phyloP scores from a whole-genome alignment of 2,113 vertebrate species.

The Rana temporaria region DNA sequence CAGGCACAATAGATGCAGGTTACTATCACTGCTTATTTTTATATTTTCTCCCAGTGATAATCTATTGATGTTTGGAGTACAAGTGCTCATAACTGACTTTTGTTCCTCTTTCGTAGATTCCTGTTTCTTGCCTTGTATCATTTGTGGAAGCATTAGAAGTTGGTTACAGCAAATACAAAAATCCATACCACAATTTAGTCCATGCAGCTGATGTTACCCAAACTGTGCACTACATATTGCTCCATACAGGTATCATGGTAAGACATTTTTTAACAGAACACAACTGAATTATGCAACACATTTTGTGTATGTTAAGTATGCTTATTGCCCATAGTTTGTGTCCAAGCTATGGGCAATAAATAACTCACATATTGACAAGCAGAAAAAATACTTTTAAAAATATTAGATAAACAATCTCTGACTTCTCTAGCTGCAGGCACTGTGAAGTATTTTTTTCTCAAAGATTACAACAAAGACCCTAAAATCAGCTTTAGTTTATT shows the following conservation, averaged over 20 bases:
- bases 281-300: neutral
- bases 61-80: neutral
- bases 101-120: conserved; percentile 77
- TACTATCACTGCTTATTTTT: too few relatives aligned
- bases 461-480: too few relatives aligned
- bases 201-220: conserved; percentile 98
- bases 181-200: conserved; percentile 97
- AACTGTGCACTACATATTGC: conserved; percentile 96
- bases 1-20: too few relatives aligned
- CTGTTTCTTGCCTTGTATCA: conserved; percentile 88
- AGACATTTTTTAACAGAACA: conserved; percentile 56
- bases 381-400: too few relatives aligned
- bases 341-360: too few relatives aligned
- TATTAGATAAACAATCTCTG: too few relatives aligned
- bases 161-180: conserved; percentile 97
- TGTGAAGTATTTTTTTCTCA: too few relatives aligned
- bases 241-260: conserved; percentile 96
- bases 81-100: neutral
- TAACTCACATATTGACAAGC: neutral
- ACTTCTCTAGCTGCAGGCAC: too few relatives aligned
- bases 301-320: too few relatives aligned
- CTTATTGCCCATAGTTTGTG: too few relatives aligned
- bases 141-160: conserved; percentile 95
- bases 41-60: too few relatives aligned
- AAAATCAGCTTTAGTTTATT: too few relatives aligned